phyloP scores from a whole-genome alignment of 2,888 invertebrate species.

The Ganaspis brasiliensis region DNA sequence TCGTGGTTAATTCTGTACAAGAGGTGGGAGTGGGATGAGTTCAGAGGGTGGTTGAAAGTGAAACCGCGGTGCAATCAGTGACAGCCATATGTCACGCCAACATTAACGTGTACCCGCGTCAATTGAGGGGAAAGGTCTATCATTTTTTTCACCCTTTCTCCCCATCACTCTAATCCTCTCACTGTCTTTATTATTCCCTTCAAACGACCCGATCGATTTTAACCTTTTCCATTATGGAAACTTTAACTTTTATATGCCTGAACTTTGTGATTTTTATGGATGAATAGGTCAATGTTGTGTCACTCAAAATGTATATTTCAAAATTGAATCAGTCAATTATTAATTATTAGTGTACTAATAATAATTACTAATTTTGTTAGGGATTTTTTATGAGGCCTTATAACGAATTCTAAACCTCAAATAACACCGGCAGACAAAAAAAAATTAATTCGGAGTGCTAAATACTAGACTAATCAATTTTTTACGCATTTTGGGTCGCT shows the following conservation, averaged over 20 bases:
- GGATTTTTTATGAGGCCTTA: no score
- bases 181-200: conserved; percentile 44
- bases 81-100: conserved; percentile 74
- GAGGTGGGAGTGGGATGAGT: conserved; percentile 12
- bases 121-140: conserved; percentile 65
- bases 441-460: no score
- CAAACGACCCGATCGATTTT: conserved; percentile 52
- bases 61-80: conserved; percentile 71
- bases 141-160: conserved; percentile 49
- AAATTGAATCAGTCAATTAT: no score
- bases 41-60: conserved; percentile 67
- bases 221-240: conserved; percentile 54
- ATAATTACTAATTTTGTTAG: no score
- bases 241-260: conserved; percentile 42
- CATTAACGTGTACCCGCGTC: conserved; percentile 66
- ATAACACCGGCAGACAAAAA: no score
- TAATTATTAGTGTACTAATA: no score
- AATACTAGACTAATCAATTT: no score
- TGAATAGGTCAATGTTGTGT: conserved; percentile 24
- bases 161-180: conserved; percentile 48
- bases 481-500: no score
- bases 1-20: conserved; percentile 36
- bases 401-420: no score
- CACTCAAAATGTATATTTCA: no score
- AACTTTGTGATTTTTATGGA: conserved; percentile 52